Base-by-base conservation (phyloP, 2,797 vertebrate genomes). In the Dermochelys coriacea region DNA sequence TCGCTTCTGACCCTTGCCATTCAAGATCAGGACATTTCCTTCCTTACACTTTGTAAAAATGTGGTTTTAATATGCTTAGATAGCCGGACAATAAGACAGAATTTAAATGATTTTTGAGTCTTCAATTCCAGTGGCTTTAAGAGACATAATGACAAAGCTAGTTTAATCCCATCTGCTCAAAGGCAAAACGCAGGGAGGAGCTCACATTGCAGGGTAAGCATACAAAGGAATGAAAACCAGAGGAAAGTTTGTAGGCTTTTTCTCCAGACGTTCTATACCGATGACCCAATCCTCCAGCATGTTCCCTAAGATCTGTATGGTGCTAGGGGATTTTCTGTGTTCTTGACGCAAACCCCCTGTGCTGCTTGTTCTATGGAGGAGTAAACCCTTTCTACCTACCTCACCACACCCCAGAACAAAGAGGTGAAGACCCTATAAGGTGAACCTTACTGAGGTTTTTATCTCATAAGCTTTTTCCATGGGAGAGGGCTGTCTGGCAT, bases 31-130 rank as follows among this genome's bases (percentile, higher is more conserved):
- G 94, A 87, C 93, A 95, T 95, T 98, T 98, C 97, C 95, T 95
- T 98, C 96, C 95, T 97, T 98, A 93, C 96, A 93, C 97, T 96
- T 97, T 97, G 92, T 96, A 97, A 97, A 96, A 98, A 96, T 97
- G 95, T 98, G 97, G 95, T 98, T 98, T 98, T 97, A 97, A 98
- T 98, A 94, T 98, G 89, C 89, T 92, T 89, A 89, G 89, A 97
- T 96, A 97, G 96, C 95, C 97, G 9, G 84, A 96, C 94, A 96
- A 95, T 91, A 91, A 94, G 94, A 95, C 96, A 96, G 92, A 75
- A 84, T 3, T 85, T 85, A 86, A 97, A 93, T 49, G 4, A 51
- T 50, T 41, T 90, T 89, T 10, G 85, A 89, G 78, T 68, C 47
- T 94, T 23, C 4, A 1, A 85, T 93, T 88, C 93, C 94, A 92